Evolutionary conservation across 2,888 invertebrate genomes (phyloP).

Genomic region (Acrocyrtus sp.): DNA sequence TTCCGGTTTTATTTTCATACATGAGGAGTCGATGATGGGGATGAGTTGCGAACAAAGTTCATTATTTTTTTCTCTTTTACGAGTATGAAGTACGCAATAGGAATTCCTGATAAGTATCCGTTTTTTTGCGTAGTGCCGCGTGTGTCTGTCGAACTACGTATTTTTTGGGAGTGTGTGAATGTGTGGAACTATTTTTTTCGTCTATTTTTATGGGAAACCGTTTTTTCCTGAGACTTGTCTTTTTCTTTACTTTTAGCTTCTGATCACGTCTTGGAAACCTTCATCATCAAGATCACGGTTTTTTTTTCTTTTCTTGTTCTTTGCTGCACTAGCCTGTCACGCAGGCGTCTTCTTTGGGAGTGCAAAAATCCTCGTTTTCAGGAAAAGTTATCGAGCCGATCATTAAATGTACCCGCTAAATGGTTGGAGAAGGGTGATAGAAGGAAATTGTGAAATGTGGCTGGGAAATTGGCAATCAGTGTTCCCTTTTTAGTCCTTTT

Average conservation of each 20-base stretch:
- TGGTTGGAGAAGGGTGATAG: too few relatives aligned
- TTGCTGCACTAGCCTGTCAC: too few relatives aligned
- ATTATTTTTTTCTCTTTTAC: constrained; percentile 27
- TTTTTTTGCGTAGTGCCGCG: not conserved
- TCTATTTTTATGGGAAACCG: not conserved
- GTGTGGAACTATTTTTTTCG: too few relatives aligned
- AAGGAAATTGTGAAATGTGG: too few relatives aligned
- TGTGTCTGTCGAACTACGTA: not conserved
- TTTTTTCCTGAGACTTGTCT: not conserved
- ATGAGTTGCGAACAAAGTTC: constrained; percentile 40
- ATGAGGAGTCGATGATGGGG: constrained; percentile 33
- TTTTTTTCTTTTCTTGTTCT: too few relatives aligned
- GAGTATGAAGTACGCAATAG: not conserved
- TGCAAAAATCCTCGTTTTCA: too few relatives aligned
- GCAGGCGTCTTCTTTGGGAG: too few relatives aligned
- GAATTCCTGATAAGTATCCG: not conserved
- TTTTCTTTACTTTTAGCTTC: constrained; percentile 30
- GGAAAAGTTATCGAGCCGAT: too few relatives aligned
- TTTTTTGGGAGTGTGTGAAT: constrained; percentile 1
- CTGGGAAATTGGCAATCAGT: too few relatives aligned
- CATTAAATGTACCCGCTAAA: too few relatives aligned
- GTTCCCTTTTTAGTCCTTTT: too few relatives aligned
- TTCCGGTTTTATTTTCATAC: constrained; percentile 4
- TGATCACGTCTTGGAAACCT: constrained; percentile 44
- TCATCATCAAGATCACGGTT: constrained; percentile 44